A percentile compares a stretch with the other conserved stretches of the same genome.
Conservation (phyloP, 2,113 vertebrate genomes). For the Leucoraja erinaceus region DNA sequence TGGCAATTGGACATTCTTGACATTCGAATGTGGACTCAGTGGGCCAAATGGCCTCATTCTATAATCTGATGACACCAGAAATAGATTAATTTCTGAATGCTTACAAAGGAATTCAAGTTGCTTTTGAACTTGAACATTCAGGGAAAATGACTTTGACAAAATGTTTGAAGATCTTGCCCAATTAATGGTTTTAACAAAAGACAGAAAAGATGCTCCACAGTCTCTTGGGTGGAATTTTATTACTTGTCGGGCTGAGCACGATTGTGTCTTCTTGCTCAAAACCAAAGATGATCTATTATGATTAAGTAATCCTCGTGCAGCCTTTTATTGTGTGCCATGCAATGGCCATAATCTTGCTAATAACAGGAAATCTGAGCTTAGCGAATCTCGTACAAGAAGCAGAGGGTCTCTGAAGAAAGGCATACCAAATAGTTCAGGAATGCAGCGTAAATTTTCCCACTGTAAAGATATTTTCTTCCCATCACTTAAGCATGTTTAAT, state of each 20-base stretch:
- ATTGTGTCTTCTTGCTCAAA: neutral
- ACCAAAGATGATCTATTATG: neutral
- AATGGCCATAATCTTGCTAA: neutral
- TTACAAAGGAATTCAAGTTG: slow-evolving; percentile 2
- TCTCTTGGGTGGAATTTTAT: neutral
- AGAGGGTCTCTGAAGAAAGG: neutral
- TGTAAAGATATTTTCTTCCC: neutral
- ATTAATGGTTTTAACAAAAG: neutral
- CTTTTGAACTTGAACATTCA: neutral
- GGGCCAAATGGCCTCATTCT: no score
- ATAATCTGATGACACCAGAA: no score
- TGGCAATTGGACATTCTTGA: no score
- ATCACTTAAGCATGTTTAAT: neutral
- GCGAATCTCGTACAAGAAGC: neutral
- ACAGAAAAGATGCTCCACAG: neutral
- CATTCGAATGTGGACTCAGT: no score
- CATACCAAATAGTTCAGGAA: neutral
- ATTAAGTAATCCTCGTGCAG: neutral
- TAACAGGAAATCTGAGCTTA: neutral
- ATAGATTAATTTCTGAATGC: neutral
- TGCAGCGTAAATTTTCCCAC: neutral
- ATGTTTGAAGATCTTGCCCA: neutral
- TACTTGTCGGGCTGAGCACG: neutral
- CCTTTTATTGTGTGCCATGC: neutral
- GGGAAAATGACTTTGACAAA: neutral